Evolutionary conservation across 2,888 invertebrate species (phyloP).

Genomic region (Drosophila infuscata): DNA sequence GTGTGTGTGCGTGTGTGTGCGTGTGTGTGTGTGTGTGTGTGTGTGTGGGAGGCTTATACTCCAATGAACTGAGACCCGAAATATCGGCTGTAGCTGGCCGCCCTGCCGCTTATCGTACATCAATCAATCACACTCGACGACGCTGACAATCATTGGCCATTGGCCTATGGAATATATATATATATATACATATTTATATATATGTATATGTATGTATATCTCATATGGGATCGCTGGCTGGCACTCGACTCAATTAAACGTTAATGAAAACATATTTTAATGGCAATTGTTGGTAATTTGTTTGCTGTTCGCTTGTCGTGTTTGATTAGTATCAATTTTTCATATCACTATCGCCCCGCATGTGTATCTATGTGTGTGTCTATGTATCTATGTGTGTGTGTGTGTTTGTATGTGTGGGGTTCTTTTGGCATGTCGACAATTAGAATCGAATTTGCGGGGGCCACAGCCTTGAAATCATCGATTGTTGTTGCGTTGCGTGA

Average conservation of each 20-base stretch:
- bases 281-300: constrained; percentile 66
- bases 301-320: constrained; percentile 42
- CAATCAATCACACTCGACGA: constrained; percentile 68
- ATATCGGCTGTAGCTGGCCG: constrained; percentile 24
- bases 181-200: not conserved
- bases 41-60: constrained; percentile 39
- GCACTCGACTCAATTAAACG: constrained; percentile 57
- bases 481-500: constrained; percentile 32
- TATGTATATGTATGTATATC: not conserved
- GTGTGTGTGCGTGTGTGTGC: not conserved
- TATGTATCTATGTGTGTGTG: not conserved
- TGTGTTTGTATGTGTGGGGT: constrained; percentile 5
- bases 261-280: constrained; percentile 67
- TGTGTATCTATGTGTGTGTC: not conserved
- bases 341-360: constrained; percentile 20
- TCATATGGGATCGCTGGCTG: constrained; percentile 12
- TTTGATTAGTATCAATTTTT: constrained; percentile 39
- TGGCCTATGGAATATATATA: constrained; percentile 31
- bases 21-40: not conserved
- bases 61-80: constrained; percentile 45
- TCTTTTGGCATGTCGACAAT: constrained; percentile 23
- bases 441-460: constrained; percentile 37
- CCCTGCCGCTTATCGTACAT: constrained; percentile 65
- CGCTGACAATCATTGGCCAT: constrained; percentile 60
- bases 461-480: constrained; percentile 61